Percentiles rank a stretch among this genome's conserved stretches.
Conservation (phyloP, 2,113 vertebrate genomes). For the Embiotoca jacksoni region DNA sequence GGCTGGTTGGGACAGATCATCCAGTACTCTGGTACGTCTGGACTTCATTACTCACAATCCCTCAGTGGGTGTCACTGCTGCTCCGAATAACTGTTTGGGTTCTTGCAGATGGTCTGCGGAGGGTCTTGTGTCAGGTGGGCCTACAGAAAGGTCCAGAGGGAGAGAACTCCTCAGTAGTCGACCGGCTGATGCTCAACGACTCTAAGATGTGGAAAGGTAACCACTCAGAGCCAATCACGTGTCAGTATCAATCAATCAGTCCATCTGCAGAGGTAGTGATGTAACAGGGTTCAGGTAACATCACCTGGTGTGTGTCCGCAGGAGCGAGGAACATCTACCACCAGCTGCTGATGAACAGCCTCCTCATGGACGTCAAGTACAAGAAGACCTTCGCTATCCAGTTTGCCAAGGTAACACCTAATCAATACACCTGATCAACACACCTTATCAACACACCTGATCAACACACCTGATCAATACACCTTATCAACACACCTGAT, state of each 20-base stretch:
- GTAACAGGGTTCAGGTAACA: not conserved
- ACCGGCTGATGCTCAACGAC: constrained; percentile 95
- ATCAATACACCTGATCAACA: too few species aligned
- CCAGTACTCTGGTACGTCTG: constrained; percentile 91
- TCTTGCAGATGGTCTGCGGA: constrained; percentile 90
- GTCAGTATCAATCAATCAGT: too few species aligned
- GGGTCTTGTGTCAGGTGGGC: constrained; percentile 95
- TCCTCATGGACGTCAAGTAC: constrained; percentile 98
- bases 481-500: too few species aligned
- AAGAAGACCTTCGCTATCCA: constrained; percentile 96
- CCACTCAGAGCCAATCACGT: not conserved
- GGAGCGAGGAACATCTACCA: constrained; percentile 97
- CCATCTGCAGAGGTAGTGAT: too few species aligned
- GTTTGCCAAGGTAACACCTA: constrained; percentile 92
- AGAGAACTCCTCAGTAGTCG: constrained; percentile 93
- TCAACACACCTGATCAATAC: not conserved
- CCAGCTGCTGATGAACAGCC: constrained; percentile 98
- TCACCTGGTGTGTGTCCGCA: constrained; percentile 59
- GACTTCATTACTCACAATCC: constrained; percentile 10
- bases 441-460: too few species aligned
- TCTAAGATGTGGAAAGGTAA: constrained; percentile 97
- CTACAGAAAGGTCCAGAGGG: constrained; percentile 90
- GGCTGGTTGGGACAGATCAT: constrained; percentile 94
- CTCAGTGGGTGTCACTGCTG: not conserved
- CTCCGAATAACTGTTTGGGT: not conserved